Percentiles rank a stretch among this genome's conserved stretches.
These are phyloP conservation scores for Zosterops borbonicus DNA, from an alignment of 2,113 vertebrate species.

Conservation along the genomic window DNA sequence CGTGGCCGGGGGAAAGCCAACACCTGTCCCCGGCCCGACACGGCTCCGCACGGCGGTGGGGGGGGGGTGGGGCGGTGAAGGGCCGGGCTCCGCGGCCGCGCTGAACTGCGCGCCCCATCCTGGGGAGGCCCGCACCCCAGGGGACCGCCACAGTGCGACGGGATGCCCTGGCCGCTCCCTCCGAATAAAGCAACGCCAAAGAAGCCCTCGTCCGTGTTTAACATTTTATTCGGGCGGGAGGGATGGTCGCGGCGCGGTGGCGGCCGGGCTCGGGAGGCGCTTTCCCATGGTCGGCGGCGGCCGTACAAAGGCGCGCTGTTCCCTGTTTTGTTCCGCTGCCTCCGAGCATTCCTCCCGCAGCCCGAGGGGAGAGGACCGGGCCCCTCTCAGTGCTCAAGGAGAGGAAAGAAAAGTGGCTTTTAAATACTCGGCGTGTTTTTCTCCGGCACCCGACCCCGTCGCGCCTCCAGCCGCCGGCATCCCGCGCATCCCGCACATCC, in stretches of 20 bases:
- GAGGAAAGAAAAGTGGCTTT: slow-evolving; percentile 70
- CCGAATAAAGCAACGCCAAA: slow-evolving; percentile 48
- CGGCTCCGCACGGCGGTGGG: not conserved
- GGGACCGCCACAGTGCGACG: not conserved
- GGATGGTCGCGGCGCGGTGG: slow-evolving; percentile 69
- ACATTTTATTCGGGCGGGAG: slow-evolving; percentile 63
- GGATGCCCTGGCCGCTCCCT: not conserved
- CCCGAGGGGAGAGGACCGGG: slow-evolving; percentile 10
- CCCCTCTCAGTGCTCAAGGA: slow-evolving; percentile 51
- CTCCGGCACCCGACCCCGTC: not conserved
- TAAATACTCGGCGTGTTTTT: slow-evolving; percentile 47
- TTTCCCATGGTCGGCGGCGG: slow-evolving; percentile 80
- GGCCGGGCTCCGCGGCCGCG: not conserved
- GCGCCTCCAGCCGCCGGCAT: not conserved
- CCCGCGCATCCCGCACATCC: not conserved
- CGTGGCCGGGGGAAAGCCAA: not conserved
- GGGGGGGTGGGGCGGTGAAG: not conserved
- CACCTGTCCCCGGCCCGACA: not conserved
- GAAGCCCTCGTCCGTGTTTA: slow-evolving; percentile 48
- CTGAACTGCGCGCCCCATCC: not conserved
- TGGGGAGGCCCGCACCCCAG: not conserved
- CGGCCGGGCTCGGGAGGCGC: slow-evolving; percentile 81
- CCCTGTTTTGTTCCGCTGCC: slow-evolving; percentile 83
- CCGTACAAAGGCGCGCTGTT: slow-evolving; percentile 92
- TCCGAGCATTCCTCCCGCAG: slow-evolving; percentile 84